Evolutionary conservation across 2,888 invertebrate genomes (phyloP).

Genomic region (Diogma glabrata): DNA sequence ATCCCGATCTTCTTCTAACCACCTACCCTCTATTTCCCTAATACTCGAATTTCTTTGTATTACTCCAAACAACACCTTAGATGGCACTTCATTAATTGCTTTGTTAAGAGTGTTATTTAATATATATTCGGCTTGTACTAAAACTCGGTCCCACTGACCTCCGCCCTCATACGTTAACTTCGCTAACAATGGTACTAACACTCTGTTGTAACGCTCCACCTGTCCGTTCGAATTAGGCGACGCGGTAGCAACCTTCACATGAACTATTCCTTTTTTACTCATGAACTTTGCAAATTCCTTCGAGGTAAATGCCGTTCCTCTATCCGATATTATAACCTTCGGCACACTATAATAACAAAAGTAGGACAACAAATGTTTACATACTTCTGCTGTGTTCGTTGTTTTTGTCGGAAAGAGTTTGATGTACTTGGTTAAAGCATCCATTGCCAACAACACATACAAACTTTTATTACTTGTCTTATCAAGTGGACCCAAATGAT

Average conservation of each 20-base stretch:
- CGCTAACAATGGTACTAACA: conserved; percentile 9
- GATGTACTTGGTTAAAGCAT: neutral
- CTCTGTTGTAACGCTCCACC: conserved; percentile 12
- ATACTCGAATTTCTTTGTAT: neutral
- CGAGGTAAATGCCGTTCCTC: conserved; percentile 10
- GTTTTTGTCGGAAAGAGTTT: neutral
- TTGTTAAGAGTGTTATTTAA: conserved; percentile 21
- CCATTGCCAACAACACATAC: neutral
- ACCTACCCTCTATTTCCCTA: neutral
- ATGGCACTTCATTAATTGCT: neutral
- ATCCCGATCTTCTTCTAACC: neutral
- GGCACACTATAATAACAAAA: neutral
- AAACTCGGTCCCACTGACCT: conserved; percentile 13
- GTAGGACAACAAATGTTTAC: too few species aligned
- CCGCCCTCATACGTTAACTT: conserved; percentile 6
- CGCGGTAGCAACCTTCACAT: conserved; percentile 13
- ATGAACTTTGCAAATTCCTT: conserved; percentile 11
- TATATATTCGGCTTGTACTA: conserved; percentile 21
- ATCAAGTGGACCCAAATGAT: conserved; percentile 1
- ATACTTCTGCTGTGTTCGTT: neutral
- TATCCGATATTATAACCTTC: neutral
- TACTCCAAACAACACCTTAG: neutral
- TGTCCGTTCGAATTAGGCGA: conserved; percentile 14
- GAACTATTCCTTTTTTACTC: conserved; percentile 10
- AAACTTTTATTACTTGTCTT: neutral